Conservation (phyloP, 2,888 invertebrate species). For the Hydropsyche betteni region DNA sequence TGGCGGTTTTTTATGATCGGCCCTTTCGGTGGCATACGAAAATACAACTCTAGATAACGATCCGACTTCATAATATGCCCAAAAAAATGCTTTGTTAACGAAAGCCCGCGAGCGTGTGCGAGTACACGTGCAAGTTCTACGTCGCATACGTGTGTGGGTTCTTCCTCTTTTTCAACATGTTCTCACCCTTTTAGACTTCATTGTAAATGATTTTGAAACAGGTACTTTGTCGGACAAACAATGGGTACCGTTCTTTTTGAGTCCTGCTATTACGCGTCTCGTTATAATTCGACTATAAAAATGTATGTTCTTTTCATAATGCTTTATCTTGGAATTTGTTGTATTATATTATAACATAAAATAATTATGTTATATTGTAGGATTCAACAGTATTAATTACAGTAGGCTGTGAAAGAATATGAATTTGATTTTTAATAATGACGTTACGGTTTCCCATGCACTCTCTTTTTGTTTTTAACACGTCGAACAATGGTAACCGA, state of each 20-base stretch:
- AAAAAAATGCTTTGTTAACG: constrained; percentile 49
- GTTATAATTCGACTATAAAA: constrained; percentile 10
- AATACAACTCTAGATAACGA: constrained; percentile 45
- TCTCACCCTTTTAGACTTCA: constrained; percentile 46
- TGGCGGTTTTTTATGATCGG: constrained; percentile 25
- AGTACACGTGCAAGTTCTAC: background rate
- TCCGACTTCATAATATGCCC: constrained; percentile 50
- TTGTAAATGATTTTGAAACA: constrained; percentile 43
- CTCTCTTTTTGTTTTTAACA: constrained; percentile 19
- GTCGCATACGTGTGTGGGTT: background rate
- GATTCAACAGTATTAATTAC: too few species aligned
- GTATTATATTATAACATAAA: too few species aligned
- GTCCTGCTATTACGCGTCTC: constrained; percentile 42
- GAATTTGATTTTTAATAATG: constrained; percentile 15
- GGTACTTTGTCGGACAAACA: constrained; percentile 42
- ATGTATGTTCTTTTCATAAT: background rate
- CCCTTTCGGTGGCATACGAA: constrained; percentile 33
- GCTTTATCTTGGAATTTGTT: too few species aligned
- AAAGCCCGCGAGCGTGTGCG: background rate
- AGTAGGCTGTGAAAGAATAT: background rate
- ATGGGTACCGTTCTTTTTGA: constrained; percentile 37
- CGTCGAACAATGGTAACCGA: constrained; percentile 25
- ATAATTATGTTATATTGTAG: too few species aligned
- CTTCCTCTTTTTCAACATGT: constrained; percentile 42
- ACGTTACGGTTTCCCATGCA: constrained; percentile 1